phyloP scores from a whole-genome alignment of 2,797 vertebrate species.

The Macropodus opercularis region DNA sequence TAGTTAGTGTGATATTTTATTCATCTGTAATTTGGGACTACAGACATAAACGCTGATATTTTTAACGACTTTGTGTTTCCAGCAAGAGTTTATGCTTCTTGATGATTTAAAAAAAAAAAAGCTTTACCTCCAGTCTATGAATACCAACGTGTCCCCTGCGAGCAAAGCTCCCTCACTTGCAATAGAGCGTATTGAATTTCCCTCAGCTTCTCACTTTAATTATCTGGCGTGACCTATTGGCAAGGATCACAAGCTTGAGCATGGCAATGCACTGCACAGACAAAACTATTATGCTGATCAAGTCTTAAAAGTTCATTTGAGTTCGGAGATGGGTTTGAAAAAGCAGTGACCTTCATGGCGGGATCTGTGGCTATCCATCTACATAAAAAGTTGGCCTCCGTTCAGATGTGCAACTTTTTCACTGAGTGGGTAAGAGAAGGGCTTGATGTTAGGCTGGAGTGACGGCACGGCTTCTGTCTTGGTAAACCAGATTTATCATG shows the following conservation, averaged over 20 bases:
- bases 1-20: not conserved
- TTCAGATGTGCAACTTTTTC: slow-evolving; percentile 22
- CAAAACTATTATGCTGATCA: slow-evolving; percentile 69
- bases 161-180: slow-evolving; percentile 35
- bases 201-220: slow-evolving; percentile 66
- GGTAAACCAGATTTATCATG: not conserved
- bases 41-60: not conserved
- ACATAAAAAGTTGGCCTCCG: slow-evolving; percentile 22
- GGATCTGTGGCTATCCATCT: slow-evolving; percentile 43
- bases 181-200: slow-evolving; percentile 67
- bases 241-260: slow-evolving; percentile 36
- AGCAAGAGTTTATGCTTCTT: slow-evolving; percentile 10
- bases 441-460: slow-evolving; percentile 12
- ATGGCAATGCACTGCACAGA: slow-evolving; percentile 42
- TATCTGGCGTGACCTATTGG: slow-evolving; percentile 70
- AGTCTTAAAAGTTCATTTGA: slow-evolving; percentile 54
- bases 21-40: not conserved
- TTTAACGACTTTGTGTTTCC: slow-evolving; percentile 15
- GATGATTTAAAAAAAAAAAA: slow-evolving; percentile 41
- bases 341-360: slow-evolving; percentile 60
- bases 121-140: slow-evolving; percentile 40
- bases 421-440: not conserved
- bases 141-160: slow-evolving; percentile 42
- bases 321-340: slow-evolving; percentile 46
- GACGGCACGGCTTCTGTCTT: slow-evolving; percentile 20